Percentiles rank a stretch among this genome's conserved stretches.
These are phyloP conservation scores for Tympanoctomys barrerae DNA, from an alignment of 2,797 vertebrate genomes.

Conservation along the genomic window DNA sequence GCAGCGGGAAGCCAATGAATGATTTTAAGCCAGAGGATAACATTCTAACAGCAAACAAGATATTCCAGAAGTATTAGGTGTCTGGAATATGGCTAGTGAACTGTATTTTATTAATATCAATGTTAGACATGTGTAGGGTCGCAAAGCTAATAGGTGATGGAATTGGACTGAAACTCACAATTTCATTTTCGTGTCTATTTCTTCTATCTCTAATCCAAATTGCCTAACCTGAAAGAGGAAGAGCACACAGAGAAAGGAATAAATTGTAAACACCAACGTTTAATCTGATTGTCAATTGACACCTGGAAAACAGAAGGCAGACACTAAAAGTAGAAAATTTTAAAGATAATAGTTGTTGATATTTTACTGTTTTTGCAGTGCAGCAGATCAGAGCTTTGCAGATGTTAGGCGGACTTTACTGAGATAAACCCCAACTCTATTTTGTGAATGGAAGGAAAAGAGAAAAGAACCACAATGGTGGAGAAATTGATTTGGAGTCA, in stretches of 20 bases:
- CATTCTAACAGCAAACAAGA: background rate
- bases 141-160: background rate
- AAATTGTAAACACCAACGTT: background rate
- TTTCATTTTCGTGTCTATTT: background rate
- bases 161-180: background rate
- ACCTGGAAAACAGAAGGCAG: background rate
- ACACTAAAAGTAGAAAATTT: background rate
- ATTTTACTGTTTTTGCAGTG: background rate
- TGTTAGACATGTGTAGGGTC: background rate
- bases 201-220: background rate
- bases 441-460: background rate
- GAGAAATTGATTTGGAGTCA: background rate
- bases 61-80: conserved; percentile 8
- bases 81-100: background rate
- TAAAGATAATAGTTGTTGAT: background rate
- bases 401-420: background rate
- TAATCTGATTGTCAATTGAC: background rate
- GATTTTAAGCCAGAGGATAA: background rate
- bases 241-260: background rate
- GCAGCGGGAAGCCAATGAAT: background rate
- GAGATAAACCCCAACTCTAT: background rate
- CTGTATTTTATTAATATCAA: conserved; percentile 7
- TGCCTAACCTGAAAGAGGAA: background rate
- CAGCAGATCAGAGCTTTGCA: background rate
- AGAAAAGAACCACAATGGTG: background rate